Base-by-base conservation (phyloP, 2,113 vertebrate genomes). In the Rallus limicola region DNA sequence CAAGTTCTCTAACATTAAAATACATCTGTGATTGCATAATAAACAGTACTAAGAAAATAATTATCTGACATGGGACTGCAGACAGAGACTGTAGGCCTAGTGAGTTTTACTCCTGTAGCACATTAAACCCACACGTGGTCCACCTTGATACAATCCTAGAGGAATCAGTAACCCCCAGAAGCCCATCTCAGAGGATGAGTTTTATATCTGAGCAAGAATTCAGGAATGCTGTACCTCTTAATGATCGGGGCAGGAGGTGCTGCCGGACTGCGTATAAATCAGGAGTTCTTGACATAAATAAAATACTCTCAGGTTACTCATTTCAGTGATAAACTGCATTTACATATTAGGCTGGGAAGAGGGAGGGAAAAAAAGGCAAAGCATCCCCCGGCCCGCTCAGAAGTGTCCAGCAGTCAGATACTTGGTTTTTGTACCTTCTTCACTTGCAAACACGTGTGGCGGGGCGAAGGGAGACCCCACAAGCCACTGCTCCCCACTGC, bases 271-370 rank as follows among this genome's bases (percentile, higher is more conserved):
- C 26, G 3, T 91, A 97, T 63, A 97, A 96, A 97, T 94, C 78
- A 96, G 86, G 88, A 96, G 93, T 76, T 96, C 81, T 97, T 95
- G 80, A 97, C 97, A 96, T 97, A 98, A 98, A 98, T 97, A 98
- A 95, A 97, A 85, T 69, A 96, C 72, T 97, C 91, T 94, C 55
- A 60, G 17, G 58, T 63, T 90, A 92, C 28, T 91, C 3, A 80
- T 90, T 97, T 95, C 93, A 85, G 71, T 89, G 92, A 88, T 69
- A 88, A 95, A 93, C 40, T 88, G 94, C 65, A 95, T 93, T 95
- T 96, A 88, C 79, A 86, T 34, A 11, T 81, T 86, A 90, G 72
- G 92, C 71, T 74, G 82, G 86, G 60, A 90, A 63, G 77, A 91
- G 34, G 88, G 78, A 74, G 93, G 52, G 5, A 26, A 93, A 90